Evolutionary conservation across 1,140 invertebrate species (phyloP).

Genomic region (Radopholus similis): DNA sequence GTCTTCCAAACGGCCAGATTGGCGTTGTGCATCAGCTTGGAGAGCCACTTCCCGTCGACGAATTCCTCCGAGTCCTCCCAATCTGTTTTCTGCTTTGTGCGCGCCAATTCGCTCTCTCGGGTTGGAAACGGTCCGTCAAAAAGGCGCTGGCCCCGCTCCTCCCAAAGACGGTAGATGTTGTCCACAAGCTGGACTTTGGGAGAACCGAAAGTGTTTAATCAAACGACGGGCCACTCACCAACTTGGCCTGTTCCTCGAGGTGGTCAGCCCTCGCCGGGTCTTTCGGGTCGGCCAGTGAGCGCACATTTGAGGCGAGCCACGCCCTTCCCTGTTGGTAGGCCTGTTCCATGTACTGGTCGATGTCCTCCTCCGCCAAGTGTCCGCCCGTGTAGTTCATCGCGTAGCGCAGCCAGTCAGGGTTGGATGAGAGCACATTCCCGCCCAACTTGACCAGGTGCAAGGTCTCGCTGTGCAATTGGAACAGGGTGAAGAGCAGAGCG

Average conservation of each 20-base stretch:
- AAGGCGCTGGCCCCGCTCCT: slow-evolving; percentile 63
- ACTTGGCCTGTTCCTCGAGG: slow-evolving; percentile 82
- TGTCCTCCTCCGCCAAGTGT: slow-evolving; percentile 50
- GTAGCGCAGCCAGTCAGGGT: slow-evolving; percentile 51
- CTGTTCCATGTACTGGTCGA: slow-evolving; percentile 58
- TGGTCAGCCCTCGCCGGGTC: slow-evolving; percentile 76
- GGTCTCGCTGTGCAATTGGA: slow-evolving; percentile 85
- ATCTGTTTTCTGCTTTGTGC: not conserved
- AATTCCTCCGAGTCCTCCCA: not conserved
- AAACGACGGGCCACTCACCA: slow-evolving; percentile 62
- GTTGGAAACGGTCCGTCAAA: not conserved
- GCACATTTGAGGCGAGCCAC: slow-evolving; percentile 66
- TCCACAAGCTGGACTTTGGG: slow-evolving; percentile 82
- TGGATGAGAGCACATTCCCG: slow-evolving; percentile 72
- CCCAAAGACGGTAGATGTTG: slow-evolving; percentile 83
- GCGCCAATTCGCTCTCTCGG: not conserved
- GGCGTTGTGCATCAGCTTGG: slow-evolving; percentile 67
- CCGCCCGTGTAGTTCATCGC: slow-evolving; percentile 57
- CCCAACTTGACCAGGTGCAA: slow-evolving; percentile 83
- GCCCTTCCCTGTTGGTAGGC: slow-evolving; percentile 55
- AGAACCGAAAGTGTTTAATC: not conserved
- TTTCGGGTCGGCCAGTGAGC: slow-evolving; percentile 74
- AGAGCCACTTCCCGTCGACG: slow-evolving; percentile 63
- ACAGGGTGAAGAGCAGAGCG: slow-evolving; percentile 59
- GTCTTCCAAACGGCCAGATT: slow-evolving; percentile 71